Conservation (phyloP, 2,797 vertebrate genomes). For the Pangasius mekongensis region DNA sequence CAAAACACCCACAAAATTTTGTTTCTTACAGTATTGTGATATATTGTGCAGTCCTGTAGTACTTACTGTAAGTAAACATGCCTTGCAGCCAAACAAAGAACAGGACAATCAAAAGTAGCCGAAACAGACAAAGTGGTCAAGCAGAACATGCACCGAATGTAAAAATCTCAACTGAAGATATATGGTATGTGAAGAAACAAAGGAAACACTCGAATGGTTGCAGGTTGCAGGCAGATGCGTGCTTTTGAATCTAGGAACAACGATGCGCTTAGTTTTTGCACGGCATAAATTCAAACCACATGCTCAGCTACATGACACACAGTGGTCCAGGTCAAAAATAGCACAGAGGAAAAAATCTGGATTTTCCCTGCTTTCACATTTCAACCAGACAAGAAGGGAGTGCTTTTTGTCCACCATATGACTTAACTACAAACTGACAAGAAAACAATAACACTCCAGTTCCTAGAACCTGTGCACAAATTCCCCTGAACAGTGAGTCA, state of each 20-base stretch:
- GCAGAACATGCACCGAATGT: background rate
- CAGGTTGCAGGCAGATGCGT: conserved; percentile 41
- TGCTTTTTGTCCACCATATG: background rate
- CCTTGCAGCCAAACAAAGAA: conserved; percentile 10
- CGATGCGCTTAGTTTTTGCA: conserved; percentile 57
- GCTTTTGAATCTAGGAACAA: conserved; percentile 51
- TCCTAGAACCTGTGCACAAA: background rate
- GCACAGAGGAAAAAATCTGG: conserved; percentile 51
- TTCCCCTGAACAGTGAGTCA: background rate
- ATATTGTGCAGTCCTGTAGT: background rate
- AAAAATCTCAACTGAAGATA: background rate
- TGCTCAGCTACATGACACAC: conserved; percentile 62
- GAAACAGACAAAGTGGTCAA: background rate
- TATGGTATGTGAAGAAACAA: background rate
- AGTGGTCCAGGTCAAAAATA: conserved; percentile 64
- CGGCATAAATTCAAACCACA: conserved; percentile 70
- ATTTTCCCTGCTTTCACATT: conserved; percentile 43
- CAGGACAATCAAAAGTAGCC: background rate
- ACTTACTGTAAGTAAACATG: background rate
- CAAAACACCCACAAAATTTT: background rate
- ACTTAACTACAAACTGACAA: conserved; percentile 7
- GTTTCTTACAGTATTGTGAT: background rate
- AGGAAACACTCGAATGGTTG: background rate
- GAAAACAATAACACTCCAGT: conserved; percentile 14
- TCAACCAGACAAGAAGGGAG: background rate